Base-by-base conservation (phyloP, 1,140 invertebrate species). In the Drosophila parabipectinata region DNA sequence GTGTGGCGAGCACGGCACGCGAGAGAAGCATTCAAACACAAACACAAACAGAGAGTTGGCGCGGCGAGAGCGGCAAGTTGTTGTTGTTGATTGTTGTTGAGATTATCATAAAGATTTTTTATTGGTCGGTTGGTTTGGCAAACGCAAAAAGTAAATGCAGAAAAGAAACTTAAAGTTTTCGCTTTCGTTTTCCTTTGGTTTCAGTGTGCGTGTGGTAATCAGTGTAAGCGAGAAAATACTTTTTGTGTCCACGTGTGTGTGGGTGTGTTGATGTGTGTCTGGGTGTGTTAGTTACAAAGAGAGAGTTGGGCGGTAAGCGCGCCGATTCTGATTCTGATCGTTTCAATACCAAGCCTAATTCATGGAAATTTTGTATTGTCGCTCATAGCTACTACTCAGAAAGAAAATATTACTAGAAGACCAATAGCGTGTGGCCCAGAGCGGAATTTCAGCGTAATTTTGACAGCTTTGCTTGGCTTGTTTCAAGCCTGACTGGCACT, bases 111-210 rank as follows among this genome's bases (percentile, higher is more conserved):
- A 26, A 67, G 47, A 63, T 64, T 59, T 57, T 64, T 64, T 5
- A 50, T 79, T 69, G 60, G 50, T 54, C 67, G 62, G 64, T 83
- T 78, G 58, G 52, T 61, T 83, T 78, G 61, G 52, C 58, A 72
- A 71, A 77, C 63, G 60, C 77, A 84, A 88, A 88, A 90, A 88
- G 79, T 87, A 90, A 82, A 88, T 90, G 72, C 88, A 90, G 62
- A 90, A 90, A 90, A 87, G 58, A 83, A 87, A 79, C 82, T 82
- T 87, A 67, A 85, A 83, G 79, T 80, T 74, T 83, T 81, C 71
- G 79, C 47, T 64, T 71, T 87, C 51, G 64, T 57, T 67, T 78
- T 68, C 52, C 56, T 72, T 72, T 74, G 54, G 39, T 60, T 72
- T 72, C 57, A 72, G 50, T 60, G 62, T 82, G 68, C 59, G 58